phyloP scores from a whole-genome alignment of 2,888 invertebrate species.

The Leucoptera coffeella region DNA sequence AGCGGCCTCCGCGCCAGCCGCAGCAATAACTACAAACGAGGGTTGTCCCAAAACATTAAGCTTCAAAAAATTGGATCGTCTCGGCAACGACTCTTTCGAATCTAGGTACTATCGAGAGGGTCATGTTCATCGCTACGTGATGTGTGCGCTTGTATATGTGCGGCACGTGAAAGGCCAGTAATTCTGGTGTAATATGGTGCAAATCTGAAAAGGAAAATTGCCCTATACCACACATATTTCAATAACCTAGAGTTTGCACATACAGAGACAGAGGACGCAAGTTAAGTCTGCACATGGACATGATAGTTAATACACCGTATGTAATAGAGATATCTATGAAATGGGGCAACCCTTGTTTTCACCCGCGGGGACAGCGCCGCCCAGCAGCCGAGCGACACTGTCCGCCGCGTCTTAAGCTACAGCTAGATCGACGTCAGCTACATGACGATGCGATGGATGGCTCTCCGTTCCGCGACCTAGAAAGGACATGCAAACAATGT shows the following conservation, averaged over 20 bases:
- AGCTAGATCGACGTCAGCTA: conserved; percentile 17
- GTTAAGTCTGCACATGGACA: conserved; percentile 46
- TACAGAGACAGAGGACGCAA: conserved; percentile 34
- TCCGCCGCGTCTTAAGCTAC: conserved; percentile 10
- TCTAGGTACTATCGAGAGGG: conserved; percentile 53
- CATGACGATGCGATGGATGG: conserved; percentile 17
- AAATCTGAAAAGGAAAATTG: conserved; percentile 54
- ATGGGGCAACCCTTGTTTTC: conserved; percentile 55
- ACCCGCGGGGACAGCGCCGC: conserved; percentile 17
- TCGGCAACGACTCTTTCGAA: conserved; percentile 31
- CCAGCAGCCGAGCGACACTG: conserved; percentile 8
- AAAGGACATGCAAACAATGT: conserved; percentile 34
- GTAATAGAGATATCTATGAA: conserved; percentile 43
- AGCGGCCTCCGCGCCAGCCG: conserved; percentile 39
- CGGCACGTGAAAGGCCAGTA: conserved; percentile 54
- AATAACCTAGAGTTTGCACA: conserved; percentile 38
- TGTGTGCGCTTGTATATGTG: conserved; percentile 54
- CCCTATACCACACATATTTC: conserved; percentile 54
- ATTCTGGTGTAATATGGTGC: conserved; percentile 54
- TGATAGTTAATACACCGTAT: conserved; percentile 43
- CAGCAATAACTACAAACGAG: conserved; percentile 33
- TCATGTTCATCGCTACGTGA: conserved; percentile 46
- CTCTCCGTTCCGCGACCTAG: conserved; percentile 30
- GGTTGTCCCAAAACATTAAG: conserved; percentile 52
- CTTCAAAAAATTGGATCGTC: conserved; percentile 23